Percentiles rank a stretch among this genome's conserved stretches.
phyloP scores from a whole-genome alignment of 1,140 invertebrate species.

The Drosophila burlai region DNA sequence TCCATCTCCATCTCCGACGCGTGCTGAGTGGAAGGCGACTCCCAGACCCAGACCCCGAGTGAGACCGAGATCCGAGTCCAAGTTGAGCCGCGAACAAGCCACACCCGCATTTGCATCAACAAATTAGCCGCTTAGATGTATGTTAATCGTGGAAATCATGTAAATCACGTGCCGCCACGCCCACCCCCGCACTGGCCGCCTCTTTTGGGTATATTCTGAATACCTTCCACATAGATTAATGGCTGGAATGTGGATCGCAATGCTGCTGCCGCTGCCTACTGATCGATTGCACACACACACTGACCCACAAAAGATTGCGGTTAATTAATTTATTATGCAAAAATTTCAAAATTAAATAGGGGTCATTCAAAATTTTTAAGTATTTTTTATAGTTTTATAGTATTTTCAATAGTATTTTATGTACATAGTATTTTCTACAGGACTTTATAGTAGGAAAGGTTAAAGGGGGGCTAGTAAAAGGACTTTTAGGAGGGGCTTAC shows the following conservation, averaged over 20 bases:
- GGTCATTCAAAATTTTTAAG: neutral
- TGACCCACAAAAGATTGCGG: slow-evolving; percentile 12
- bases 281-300: slow-evolving; percentile 18
- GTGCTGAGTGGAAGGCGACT: slow-evolving; percentile 41
- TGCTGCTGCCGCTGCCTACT: slow-evolving; percentile 2
- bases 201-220: slow-evolving; percentile 3
- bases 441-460: neutral
- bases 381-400: neutral
- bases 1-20: slow-evolving; percentile 36
- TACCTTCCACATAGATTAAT: slow-evolving; percentile 21
- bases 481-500: neutral
- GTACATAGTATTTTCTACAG: no score
- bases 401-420: neutral
- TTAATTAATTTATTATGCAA: neutral
- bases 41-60: neutral
- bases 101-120: slow-evolving; percentile 62
- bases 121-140: slow-evolving; percentile 52
- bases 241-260: slow-evolving; percentile 32
- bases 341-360: neutral
- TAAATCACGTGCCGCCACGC: slow-evolving; percentile 45
- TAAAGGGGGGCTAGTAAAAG: neutral
- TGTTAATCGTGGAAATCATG: slow-evolving; percentile 61
- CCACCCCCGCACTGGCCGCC: neutral
- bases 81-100: slow-evolving; percentile 30
- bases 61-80: neutral